Evolutionary conservation across 2,888 invertebrate species (phyloP).

Genomic region (Hydrotaea diabolus): DNA sequence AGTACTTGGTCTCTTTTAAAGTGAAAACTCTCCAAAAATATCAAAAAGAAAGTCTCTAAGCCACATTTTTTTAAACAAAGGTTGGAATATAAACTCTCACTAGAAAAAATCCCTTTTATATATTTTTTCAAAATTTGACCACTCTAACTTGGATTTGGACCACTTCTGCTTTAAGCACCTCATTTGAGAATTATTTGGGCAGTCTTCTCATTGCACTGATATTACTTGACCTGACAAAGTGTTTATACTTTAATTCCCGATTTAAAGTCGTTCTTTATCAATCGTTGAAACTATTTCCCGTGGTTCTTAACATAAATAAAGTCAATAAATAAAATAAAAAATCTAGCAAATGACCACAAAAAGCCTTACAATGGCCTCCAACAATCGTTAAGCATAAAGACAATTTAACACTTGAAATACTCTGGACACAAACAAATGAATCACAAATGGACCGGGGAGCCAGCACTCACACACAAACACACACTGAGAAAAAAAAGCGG

Average conservation of each 20-base stretch:
- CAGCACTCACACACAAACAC: background rate
- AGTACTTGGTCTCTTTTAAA: too few species aligned
- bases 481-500: background rate
- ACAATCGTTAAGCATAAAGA: conserved; percentile 51
- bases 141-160: too few species aligned
- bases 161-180: too few species aligned
- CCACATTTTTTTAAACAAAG: too few species aligned
- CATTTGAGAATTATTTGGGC: too few species aligned
- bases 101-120: too few species aligned
- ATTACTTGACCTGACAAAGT: too few species aligned
- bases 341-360: background rate
- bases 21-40: too few species aligned
- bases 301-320: conserved; percentile 2
- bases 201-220: too few species aligned
- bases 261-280: background rate
- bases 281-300: background rate
- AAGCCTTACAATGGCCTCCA: conserved; percentile 36
- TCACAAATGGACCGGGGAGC: conserved; percentile 19
- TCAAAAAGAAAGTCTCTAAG: too few species aligned
- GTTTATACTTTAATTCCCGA: background rate
- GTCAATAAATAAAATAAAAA: conserved; percentile 49
- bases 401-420: conserved; percentile 66
- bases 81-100: too few species aligned
- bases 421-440: conserved; percentile 45
- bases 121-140: too few species aligned